These are phyloP conservation scores for Eurystomus gularis DNA, from an alignment of 2,113 vertebrate genomes.

Conservation along the genomic window DNA sequence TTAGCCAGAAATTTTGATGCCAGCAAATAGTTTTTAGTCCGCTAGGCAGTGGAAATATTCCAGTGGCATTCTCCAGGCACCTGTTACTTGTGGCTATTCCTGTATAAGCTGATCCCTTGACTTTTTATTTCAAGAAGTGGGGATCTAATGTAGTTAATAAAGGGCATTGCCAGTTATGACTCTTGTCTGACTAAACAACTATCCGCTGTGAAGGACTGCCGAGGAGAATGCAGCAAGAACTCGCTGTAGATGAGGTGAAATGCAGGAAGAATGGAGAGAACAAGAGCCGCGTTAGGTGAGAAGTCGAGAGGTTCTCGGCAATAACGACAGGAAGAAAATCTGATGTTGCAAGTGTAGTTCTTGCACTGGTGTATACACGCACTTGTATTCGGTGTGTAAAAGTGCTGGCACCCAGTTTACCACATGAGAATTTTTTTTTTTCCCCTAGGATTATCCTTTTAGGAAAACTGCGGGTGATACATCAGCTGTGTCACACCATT, in stretches of 20 bases:
- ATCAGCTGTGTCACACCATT: background rate
- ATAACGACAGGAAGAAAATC: background rate
- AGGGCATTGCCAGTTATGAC: background rate
- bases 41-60: background rate
- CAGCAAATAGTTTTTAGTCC: background rate
- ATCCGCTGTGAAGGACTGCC: background rate
- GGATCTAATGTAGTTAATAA: background rate
- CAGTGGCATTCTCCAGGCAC: background rate
- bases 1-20: background rate
- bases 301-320: background rate
- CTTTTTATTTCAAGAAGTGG: background rate
- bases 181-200: background rate
- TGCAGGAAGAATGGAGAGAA: background rate
- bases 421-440: background rate
- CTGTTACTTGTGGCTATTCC: background rate
- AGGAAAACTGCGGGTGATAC: background rate
- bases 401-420: background rate
- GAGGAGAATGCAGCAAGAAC: background rate
- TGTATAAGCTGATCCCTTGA: background rate
- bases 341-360: background rate
- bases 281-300: background rate
- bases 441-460: background rate
- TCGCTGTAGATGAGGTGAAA: background rate
- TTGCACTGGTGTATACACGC: background rate
- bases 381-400: background rate